Conservation (phyloP, 2,888 invertebrate species). For the Diaphora mendica region DNA sequence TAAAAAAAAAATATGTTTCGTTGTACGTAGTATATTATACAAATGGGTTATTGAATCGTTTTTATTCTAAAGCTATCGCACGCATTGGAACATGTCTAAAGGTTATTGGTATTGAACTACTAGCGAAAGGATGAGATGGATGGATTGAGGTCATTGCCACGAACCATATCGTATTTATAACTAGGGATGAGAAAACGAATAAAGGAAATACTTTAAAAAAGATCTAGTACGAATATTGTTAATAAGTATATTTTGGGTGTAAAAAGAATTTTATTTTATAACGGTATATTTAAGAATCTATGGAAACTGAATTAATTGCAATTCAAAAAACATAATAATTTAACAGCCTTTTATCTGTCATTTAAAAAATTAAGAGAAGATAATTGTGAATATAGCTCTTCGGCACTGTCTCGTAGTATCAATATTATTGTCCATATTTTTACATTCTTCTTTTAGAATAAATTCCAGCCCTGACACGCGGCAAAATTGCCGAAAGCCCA, state of each 20-base stretch:
- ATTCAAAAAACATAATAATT: too few relatives aligned
- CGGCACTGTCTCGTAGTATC: too few relatives aligned
- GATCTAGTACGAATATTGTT: too few relatives aligned
- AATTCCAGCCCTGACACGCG: neutral
- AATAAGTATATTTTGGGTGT: too few relatives aligned
- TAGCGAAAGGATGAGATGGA: slow-evolving; percentile 63
- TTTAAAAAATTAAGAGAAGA: too few relatives aligned
- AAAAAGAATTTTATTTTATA: too few relatives aligned
- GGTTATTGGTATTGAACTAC: slow-evolving; percentile 53
- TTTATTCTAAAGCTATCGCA: slow-evolving; percentile 11
- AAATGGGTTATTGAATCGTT: slow-evolving; percentile 2
- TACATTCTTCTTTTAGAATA: neutral
- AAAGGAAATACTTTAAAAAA: neutral
- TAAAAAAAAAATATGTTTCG: neutral
- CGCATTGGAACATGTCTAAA: slow-evolving; percentile 52
- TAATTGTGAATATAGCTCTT: too few relatives aligned
- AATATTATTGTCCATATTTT: too few relatives aligned
- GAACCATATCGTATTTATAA: slow-evolving; percentile 49
- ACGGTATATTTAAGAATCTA: too few relatives aligned
- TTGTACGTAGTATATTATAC: neutral
- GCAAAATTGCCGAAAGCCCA: neutral
- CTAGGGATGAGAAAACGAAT: slow-evolving; percentile 34
- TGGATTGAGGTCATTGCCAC: slow-evolving; percentile 65
- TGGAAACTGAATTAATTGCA: too few relatives aligned
- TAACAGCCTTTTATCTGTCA: too few relatives aligned